Percentiles rank a stretch among this genome's conserved stretches.
Conservation (phyloP, 2,113 vertebrate species). For the Lepus europaeus region DNA sequence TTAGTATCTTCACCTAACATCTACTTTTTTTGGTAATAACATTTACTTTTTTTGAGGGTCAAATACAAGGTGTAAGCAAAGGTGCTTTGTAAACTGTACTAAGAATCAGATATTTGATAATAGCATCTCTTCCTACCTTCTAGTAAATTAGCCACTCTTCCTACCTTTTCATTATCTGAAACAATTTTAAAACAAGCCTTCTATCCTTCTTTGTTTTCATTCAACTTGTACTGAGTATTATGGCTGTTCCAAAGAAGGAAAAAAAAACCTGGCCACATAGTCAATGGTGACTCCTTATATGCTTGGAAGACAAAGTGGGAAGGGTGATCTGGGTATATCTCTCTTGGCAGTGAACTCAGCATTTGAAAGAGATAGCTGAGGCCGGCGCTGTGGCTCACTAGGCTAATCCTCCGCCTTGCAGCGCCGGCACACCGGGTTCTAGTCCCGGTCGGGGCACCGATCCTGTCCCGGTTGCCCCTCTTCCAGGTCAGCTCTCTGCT, state of each 20-base stretch:
- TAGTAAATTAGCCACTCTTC: slow-evolving; percentile 2
- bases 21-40: neutral
- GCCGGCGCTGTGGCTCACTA: too few relatives aligned
- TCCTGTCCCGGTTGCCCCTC: too few relatives aligned
- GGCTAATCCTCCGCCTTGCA: too few relatives aligned
- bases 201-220: neutral
- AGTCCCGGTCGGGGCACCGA: too few relatives aligned
- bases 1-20: slow-evolving; percentile 23
- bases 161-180: neutral
- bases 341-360: too few relatives aligned
- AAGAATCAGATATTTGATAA: neutral
- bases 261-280: neutral
- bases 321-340: neutral
- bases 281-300: neutral
- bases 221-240: neutral
- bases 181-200: neutral
- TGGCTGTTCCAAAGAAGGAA: neutral
- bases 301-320: neutral
- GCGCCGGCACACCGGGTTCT: too few relatives aligned
- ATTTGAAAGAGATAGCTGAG: too few relatives aligned
- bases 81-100: slow-evolving; percentile 12
- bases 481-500: too few relatives aligned
- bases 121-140: neutral
- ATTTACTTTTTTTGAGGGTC: neutral
- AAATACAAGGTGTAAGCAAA: slow-evolving; percentile 33